Evolutionary conservation across 2,113 vertebrate genomes (phyloP).

Genomic region (Psephotus haematonotus): DNA sequence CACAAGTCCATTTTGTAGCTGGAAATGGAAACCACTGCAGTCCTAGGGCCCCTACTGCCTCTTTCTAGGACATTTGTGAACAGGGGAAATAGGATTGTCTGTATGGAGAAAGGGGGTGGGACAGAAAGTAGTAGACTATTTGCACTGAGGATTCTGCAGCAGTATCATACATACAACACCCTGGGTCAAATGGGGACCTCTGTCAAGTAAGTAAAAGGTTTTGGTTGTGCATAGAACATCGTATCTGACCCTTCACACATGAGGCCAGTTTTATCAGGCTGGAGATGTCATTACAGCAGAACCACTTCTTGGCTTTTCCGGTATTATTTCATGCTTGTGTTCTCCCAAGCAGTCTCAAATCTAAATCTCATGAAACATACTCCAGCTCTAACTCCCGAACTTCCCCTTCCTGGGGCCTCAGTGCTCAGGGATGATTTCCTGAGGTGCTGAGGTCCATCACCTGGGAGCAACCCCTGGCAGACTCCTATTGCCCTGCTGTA

Average conservation of each 20-base stretch:
- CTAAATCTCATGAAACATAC: neutral
- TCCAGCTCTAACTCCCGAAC: neutral
- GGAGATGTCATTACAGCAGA: neutral
- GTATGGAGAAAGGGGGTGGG: neutral
- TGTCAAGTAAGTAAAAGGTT: neutral
- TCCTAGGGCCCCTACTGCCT: neutral
- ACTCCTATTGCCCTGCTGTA: neutral
- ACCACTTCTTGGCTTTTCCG: neutral
- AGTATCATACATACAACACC: fast-evolving
- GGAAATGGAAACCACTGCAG: neutral
- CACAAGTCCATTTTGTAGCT: neutral
- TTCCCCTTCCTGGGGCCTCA: neutral
- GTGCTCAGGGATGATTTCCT: neutral
- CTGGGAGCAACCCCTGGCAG: neutral
- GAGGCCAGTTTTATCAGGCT: neutral
- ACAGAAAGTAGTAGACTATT: neutral
- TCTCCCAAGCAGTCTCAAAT: neutral
- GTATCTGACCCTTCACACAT: neutral
- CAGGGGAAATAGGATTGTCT: neutral
- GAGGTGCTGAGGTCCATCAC: neutral
- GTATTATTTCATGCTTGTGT: neutral
- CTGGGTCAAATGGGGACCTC: neutral
- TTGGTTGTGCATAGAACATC: neutral
- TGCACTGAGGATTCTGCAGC: neutral
- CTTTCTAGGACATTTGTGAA: neutral